Conservation (phyloP, 2,888 invertebrate species). For the Polyommatus iphigenia region DNA sequence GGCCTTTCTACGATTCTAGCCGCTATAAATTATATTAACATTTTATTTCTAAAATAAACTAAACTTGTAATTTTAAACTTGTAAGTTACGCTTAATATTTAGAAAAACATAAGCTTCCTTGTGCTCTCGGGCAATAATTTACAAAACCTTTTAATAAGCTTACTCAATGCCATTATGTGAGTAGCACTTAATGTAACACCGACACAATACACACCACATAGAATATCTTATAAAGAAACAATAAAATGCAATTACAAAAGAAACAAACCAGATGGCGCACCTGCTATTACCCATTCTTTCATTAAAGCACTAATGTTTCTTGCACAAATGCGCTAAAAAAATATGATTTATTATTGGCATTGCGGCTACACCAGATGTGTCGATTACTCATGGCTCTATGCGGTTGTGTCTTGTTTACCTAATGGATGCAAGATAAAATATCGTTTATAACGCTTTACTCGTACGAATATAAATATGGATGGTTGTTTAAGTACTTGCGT, state of each 20-base stretch:
- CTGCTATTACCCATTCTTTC: constrained; percentile 29
- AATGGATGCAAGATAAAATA: constrained; percentile 41
- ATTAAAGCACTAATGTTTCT: constrained; percentile 30
- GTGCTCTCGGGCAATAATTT: too few relatives aligned
- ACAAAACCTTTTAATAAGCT: too few relatives aligned
- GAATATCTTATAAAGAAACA: neutral
- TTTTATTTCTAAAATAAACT: neutral
- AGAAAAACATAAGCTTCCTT: too few relatives aligned
- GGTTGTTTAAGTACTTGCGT: neutral
- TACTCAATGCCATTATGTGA: too few relatives aligned
- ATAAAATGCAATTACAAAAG: constrained; percentile 12
- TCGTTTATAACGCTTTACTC: neutral
- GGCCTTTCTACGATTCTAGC: neutral
- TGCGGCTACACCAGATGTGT: constrained; percentile 41
- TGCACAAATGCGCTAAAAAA: constrained; percentile 38
- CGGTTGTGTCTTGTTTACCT: constrained; percentile 43
- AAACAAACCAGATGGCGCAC: constrained; percentile 25
- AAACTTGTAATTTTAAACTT: too few relatives aligned
- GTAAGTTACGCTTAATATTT: too few relatives aligned
- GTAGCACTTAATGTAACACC: neutral
- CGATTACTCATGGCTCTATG: constrained; percentile 44
- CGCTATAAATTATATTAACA: neutral
- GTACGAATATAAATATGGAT: neutral
- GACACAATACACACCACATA: neutral
- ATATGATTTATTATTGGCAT: constrained; percentile 39